Evolutionary conservation across 2,888 invertebrate genomes (phyloP), one percentile per base, ranked within the genome.

Genomic region (Halocaridina rubra): DNA sequence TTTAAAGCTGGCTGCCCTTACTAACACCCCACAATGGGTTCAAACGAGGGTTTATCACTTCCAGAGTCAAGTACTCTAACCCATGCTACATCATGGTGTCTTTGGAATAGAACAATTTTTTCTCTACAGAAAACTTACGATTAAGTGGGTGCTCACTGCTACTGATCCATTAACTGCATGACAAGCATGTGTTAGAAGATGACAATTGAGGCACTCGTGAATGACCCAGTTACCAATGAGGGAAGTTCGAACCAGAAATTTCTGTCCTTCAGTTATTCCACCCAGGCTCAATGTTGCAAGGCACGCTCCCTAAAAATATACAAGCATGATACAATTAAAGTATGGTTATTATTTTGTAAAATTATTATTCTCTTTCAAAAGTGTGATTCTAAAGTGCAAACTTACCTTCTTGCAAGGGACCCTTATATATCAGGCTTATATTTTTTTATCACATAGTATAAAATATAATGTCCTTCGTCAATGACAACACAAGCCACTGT

Each of bases 191-290:
- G 82, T 84, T 4, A 84, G 32, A 29, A 78, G 30, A 30, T 78
- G 82, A 30, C 82, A 84, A 32, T 84, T 84, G 29, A 78, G 77
- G 57, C 82, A 84, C 82, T 84, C 82, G 13, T 72, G 29, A 7
- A 84, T 32, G 0, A 72, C 78, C 82, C 82, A 84, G 16, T 71
- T 61, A 29, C 78, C 77, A 24, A 84, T 64, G n/a, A 16, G 32
- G 24, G 19, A 72, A 27, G 46, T 53, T 3, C 78, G 71, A 19
- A 84, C 61, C 32, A 84, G 39, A 29, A 78, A 72, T 46, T 78
- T 84, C 61, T 84, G 82, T 30, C 78, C 82, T 61, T 84, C 72
- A 39, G 82, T 64, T 32, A 84, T 61, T n/a, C 82, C 82, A 39
- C 82, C 82, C 29, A 84, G 61, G 72, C 72, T 78, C 22, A 84